phyloP scores from a whole-genome alignment of 2,888 invertebrate genomes.

The Plagiodera versicolora region DNA sequence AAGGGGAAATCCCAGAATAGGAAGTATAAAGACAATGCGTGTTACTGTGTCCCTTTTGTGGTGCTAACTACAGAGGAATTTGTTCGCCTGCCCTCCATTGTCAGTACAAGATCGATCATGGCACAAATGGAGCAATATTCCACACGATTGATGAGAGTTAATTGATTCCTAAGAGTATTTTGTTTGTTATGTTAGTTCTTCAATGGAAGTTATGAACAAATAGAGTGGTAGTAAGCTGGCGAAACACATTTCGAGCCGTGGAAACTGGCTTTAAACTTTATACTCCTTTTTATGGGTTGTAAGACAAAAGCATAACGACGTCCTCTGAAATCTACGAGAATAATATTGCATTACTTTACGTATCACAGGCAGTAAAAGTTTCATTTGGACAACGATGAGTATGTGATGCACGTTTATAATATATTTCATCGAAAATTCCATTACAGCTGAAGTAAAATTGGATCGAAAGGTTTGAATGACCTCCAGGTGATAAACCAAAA shows the following conservation, averaged over 20 bases:
- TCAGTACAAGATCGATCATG: neutral
- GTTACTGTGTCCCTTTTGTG: conserved; percentile 17
- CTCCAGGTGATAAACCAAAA: too few species aligned
- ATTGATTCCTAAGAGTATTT: too few species aligned
- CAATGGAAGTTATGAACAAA: too few species aligned
- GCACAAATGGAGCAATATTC: too few species aligned
- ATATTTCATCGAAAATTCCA: too few species aligned
- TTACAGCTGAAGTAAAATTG: too few species aligned
- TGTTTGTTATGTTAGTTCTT: too few species aligned
- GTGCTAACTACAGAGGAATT: conserved; percentile 17
- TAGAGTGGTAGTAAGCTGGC: neutral
- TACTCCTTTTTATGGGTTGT: neutral
- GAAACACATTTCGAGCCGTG: neutral
- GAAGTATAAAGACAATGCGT: conserved; percentile 10
- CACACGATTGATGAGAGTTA: too few species aligned
- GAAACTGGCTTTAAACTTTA: neutral
- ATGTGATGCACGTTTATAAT: too few species aligned
- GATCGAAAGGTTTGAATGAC: too few species aligned
- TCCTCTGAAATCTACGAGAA: neutral
- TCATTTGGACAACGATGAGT: neutral
- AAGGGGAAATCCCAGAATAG: conserved; percentile 22
- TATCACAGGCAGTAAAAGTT: neutral
- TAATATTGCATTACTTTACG: neutral
- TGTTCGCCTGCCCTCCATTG: conserved; percentile 12
- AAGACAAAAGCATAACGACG: neutral